Percentiles rank a stretch among this genome's conserved stretches.
Conservation (phyloP, 1,140 invertebrate species). For the Melanaphis sacchari region DNA sequence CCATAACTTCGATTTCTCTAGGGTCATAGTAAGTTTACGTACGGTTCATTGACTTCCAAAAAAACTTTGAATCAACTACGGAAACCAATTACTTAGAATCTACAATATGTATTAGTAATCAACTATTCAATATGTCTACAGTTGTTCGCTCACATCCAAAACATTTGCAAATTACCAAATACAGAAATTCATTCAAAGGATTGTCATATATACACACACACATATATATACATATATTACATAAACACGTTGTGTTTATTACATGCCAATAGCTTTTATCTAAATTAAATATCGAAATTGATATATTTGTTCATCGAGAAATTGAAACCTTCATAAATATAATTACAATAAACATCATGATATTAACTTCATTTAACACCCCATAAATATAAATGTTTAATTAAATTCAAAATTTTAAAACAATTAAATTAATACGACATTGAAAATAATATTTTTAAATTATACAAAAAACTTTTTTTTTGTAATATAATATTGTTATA, state of each 20-base stretch:
- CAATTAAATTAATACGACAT: background rate
- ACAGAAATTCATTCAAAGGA: background rate
- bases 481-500: background rate
- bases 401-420: background rate
- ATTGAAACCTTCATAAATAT: background rate
- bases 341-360: background rate
- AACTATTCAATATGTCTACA: background rate
- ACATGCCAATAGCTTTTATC: background rate
- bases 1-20: background rate
- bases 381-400: background rate
- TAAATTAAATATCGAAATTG: constrained; percentile 21
- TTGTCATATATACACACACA: background rate
- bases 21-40: background rate
- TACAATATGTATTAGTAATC: background rate
- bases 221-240: background rate
- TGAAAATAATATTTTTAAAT: too few relatives aligned
- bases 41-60: background rate
- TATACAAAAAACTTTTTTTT: too few relatives aligned
- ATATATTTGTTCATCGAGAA: background rate
- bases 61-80: background rate
- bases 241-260: background rate
- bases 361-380: background rate
- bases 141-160: background rate
- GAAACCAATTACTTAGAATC: constrained; percentile 25
- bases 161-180: constrained; percentile 29